A percentile compares a stretch with the other conserved stretches of the same genome.
Evolutionary conservation across 2,888 invertebrate species (phyloP).

Genomic region (Sesamia inferens): DNA sequence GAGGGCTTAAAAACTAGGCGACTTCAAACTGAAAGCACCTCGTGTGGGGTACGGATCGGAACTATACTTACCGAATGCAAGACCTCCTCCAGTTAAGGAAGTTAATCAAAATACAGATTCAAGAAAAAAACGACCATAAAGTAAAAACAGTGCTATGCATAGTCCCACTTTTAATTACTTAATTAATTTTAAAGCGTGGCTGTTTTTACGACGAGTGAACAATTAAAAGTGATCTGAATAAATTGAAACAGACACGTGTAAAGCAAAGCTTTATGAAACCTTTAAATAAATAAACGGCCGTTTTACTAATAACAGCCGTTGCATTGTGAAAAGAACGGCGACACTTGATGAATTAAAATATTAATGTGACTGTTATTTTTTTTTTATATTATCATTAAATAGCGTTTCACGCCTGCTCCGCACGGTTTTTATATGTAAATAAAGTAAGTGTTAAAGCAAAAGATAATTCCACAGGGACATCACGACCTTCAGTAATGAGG

Average conservation of each 20-base stretch:
- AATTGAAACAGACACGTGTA: conserved; percentile 35
- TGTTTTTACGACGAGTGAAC: conserved; percentile 21
- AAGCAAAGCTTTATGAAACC: conserved; percentile 16
- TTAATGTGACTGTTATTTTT: not conserved
- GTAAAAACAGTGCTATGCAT: conserved; percentile 1
- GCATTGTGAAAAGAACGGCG: conserved; percentile 7
- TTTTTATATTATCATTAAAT: not conserved
- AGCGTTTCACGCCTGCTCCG: not conserved
- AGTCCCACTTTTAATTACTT: conserved; percentile 7
- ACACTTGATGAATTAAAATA: not conserved
- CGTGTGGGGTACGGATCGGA: too few relatives aligned
- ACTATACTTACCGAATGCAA: not conserved
- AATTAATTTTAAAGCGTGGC: conserved; percentile 35
- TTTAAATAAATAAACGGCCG: conserved; percentile 41
- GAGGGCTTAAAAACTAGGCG: too few relatives aligned
- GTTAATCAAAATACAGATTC: not conserved
- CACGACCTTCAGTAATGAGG: too few relatives aligned
- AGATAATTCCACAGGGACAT: too few relatives aligned
- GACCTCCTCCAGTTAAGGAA: not conserved
- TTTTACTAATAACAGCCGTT: conserved; percentile 23
- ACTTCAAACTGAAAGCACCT: too few relatives aligned
- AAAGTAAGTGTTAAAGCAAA: too few relatives aligned
- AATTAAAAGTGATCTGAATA: conserved; percentile 39
- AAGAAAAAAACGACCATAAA: not conserved
- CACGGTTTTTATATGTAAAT: not conserved